These are phyloP conservation scores for Bucorvus abyssinicus DNA, from an alignment of 2,797 vertebrate genomes.

Conservation along the genomic window DNA sequence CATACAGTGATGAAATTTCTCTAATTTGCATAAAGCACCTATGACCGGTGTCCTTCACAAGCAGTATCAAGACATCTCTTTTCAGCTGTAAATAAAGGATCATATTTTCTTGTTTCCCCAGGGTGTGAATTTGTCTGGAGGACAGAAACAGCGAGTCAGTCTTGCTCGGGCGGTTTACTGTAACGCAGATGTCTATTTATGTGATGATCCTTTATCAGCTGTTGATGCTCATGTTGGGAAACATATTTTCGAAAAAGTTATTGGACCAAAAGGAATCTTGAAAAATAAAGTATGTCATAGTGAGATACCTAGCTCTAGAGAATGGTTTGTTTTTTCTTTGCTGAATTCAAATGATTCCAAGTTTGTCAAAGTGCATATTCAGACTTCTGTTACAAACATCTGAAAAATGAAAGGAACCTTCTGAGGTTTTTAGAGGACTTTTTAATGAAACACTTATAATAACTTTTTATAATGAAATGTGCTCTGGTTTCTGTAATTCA, in stretches of 20 bases:
- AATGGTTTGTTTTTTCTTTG: not conserved
- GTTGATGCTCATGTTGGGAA: slow-evolving; percentile 97
- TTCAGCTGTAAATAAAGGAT: not conserved
- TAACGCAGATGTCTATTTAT: slow-evolving; percentile 84
- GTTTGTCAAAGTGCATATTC: not conserved
- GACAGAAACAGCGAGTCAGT: slow-evolving; percentile 95
- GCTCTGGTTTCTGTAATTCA: not conserved
- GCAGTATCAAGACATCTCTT: not conserved
- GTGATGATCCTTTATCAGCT: slow-evolving; percentile 93
- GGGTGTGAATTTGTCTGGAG: slow-evolving; percentile 96
- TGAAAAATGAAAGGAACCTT: not conserved
- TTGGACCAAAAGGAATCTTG: slow-evolving; percentile 91
- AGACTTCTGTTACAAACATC: not conserved
- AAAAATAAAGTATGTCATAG: slow-evolving; percentile 82
- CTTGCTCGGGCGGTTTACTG: slow-evolving; percentile 92
- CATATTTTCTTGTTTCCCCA: slow-evolving; percentile 49
- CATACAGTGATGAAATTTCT: not conserved
- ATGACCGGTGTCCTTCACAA: not conserved
- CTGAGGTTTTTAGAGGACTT: not conserved
- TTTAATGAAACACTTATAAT: not conserved
- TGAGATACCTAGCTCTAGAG: not conserved
- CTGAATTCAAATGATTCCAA: not conserved
- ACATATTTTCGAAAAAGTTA: slow-evolving; percentile 93
- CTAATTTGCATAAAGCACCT: not conserved
- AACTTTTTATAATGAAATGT: not conserved